Evolutionary conservation across 2,888 invertebrate genomes (phyloP), one percentile per base, ranked within the genome.

Genomic region (Anoplius nigerrimus): DNA sequence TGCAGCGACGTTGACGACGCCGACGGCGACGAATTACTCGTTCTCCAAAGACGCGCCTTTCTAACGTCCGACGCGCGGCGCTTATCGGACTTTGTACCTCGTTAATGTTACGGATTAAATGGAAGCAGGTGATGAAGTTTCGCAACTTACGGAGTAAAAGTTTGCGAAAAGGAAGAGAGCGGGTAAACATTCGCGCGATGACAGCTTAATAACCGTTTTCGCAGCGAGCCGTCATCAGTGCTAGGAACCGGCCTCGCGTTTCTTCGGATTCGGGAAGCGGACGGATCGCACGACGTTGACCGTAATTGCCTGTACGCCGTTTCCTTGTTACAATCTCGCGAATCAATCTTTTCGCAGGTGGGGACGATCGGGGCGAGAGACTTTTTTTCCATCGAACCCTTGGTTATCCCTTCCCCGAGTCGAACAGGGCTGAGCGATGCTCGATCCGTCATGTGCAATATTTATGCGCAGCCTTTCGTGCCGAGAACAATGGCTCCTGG

Each of bases 381-480:
- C 34, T 34, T 34, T 11, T 27, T 27, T 34, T 6, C 8, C 34
- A 34, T 6, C 34, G 13, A 16, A 16, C 11, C n/a, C n/a, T 48
- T 48, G 48, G 5, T 16, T 48, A 48, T 8, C 1, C 11, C 48
- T 48, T 16, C 48, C n/a, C 16, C 8, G 48, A 8, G 8, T 13
- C 42, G 16, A 48, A 6, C 34, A 34, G 11, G 34, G 34, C 34
- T 34, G 34, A 8, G 11, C 34, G 34, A 46, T 18, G 65, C 59
- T 66, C 56, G 53, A 60, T 64, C 53, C 54, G 52, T 18, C 58
- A 34, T 52, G 56, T 27, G 53, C 42, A 58, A 59, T 60, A 64
- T 69, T 61, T 68, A 48, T 66, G 65, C 63, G 63, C 70, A 66
- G 54, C 57, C 59, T 57, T 72, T 72, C 70, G 62, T 57, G 54